Percentiles rank a stretch among this genome's conserved stretches.
phyloP scores from a whole-genome alignment of 1,140 invertebrate species.

The Mizuhopecten yessoensis region DNA sequence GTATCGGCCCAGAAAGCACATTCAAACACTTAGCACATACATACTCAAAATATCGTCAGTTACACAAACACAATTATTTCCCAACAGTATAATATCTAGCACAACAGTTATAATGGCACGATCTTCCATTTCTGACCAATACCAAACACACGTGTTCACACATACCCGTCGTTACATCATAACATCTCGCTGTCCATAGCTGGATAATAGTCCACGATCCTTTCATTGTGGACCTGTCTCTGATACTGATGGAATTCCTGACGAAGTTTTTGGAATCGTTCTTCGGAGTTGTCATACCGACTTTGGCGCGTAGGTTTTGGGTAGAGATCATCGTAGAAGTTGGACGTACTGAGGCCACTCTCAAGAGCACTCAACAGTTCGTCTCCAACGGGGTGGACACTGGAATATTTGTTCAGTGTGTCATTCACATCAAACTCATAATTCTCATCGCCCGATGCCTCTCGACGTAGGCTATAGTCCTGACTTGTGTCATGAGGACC shows the following conservation, averaged over 20 bases:
- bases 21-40: neutral
- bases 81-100: neutral
- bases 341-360: conserved; percentile 62
- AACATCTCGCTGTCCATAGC: conserved; percentile 81
- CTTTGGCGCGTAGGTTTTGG: conserved; percentile 85
- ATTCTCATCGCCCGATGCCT: conserved; percentile 96
- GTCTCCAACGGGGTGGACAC: conserved; percentile 82
- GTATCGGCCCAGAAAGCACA: neutral
- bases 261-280: conserved; percentile 96
- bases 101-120: neutral
- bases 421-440: conserved; percentile 90
- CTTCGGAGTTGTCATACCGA: conserved; percentile 86
- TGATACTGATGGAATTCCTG: conserved; percentile 97
- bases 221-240: conserved; percentile 87
- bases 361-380: conserved; percentile 84
- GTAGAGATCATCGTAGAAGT: conserved; percentile 82
- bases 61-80: neutral
- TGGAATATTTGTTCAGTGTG: conserved; percentile 74
- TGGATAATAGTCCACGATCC: conserved; percentile 36
- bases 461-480: conserved; percentile 82
- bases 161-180: conserved; percentile 56
- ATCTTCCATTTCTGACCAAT: neutral
- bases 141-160: neutral
- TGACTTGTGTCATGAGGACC: conserved; percentile 72
- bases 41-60: conserved; percentile 18